These are phyloP conservation scores for Cremastinae sp. DNA, from an alignment of 2,888 invertebrate species.

Conservation along the genomic window DNA sequence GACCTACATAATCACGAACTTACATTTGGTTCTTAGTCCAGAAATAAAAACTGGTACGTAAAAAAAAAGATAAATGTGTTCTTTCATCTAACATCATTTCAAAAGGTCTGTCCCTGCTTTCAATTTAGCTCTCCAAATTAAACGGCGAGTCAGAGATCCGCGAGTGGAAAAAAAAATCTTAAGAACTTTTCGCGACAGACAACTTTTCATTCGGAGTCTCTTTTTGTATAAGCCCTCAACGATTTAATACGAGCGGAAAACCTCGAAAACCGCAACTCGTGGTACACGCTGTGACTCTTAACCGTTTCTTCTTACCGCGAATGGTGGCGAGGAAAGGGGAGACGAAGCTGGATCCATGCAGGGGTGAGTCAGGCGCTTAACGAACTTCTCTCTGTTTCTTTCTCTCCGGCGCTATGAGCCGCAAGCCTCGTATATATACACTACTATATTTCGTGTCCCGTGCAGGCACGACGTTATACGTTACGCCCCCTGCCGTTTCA, in stretches of 20 bases:
- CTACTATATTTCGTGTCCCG: slow-evolving; percentile 59
- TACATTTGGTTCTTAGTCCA: not conserved
- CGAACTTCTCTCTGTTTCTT: slow-evolving; percentile 45
- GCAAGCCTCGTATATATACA: slow-evolving; percentile 45
- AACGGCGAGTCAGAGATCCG: no score
- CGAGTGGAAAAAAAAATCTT: no score
- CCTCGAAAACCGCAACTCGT: not conserved
- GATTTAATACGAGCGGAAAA: no score
- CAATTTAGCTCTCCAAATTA: no score
- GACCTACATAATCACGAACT: slow-evolving; percentile 14
- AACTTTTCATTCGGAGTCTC: not conserved
- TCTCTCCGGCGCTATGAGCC: slow-evolving; percentile 51
- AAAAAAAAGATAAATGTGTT: no score
- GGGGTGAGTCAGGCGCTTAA: slow-evolving; percentile 46
- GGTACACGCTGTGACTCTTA: slow-evolving; percentile 17
- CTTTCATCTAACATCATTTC: no score
- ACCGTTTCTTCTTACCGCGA: slow-evolving; percentile 37
- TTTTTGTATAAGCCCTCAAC: not conserved
- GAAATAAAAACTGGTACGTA: no score
- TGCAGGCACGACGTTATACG: slow-evolving; percentile 49
- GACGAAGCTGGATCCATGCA: no score
- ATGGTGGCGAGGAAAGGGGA: not conserved
- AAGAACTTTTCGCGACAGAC: no score
- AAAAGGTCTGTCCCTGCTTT: no score
- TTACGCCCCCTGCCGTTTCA: slow-evolving; percentile 42